Evolutionary conservation across 2,797 vertebrate species (phyloP).

Genomic region (Acrossocheilus wenchowensis): DNA sequence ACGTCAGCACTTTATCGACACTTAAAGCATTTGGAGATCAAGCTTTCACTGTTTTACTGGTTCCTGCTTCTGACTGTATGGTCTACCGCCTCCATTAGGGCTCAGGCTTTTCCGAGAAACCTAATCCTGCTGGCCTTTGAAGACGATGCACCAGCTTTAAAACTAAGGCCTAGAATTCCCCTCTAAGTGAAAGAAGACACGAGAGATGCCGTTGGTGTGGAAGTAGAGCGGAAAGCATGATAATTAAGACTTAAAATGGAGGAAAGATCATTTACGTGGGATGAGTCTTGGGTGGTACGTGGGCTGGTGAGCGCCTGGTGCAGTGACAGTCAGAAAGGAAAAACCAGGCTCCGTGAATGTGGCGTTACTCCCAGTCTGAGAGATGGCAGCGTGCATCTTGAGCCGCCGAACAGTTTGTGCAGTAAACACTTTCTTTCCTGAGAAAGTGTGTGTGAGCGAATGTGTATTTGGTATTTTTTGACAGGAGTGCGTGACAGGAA

Average conservation of each 20-base stretch:
- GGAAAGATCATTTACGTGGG: conserved; percentile 41
- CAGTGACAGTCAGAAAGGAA: conserved; percentile 11
- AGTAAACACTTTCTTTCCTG: conserved; percentile 39
- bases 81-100: conserved; percentile 46
- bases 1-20: conserved; percentile 74
- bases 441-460: conserved; percentile 25
- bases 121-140: conserved; percentile 42
- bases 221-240: not conserved
- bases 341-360: not conserved
- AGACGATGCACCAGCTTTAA: conserved; percentile 35
- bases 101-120: conserved; percentile 47
- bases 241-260: conserved; percentile 44
- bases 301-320: conserved; percentile 8
- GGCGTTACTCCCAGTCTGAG: conserved; percentile 24
- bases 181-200: conserved; percentile 15
- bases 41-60: conserved; percentile 69
- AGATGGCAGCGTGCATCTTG: conserved; percentile 6
- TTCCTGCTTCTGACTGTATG: conserved; percentile 50
- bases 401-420: conserved; percentile 21
- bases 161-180: conserved; percentile 26
- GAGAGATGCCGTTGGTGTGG: not conserved
- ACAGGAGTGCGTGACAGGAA: conserved; percentile 48
- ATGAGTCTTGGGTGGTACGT: conserved; percentile 17
- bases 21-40: conserved; percentile 76
- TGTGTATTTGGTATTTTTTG: conserved; percentile 41